A percentile compares a stretch with the other conserved stretches of the same genome.
Conservation (phyloP, 2,888 invertebrate genomes). For the Leptogaster cylindrica region DNA sequence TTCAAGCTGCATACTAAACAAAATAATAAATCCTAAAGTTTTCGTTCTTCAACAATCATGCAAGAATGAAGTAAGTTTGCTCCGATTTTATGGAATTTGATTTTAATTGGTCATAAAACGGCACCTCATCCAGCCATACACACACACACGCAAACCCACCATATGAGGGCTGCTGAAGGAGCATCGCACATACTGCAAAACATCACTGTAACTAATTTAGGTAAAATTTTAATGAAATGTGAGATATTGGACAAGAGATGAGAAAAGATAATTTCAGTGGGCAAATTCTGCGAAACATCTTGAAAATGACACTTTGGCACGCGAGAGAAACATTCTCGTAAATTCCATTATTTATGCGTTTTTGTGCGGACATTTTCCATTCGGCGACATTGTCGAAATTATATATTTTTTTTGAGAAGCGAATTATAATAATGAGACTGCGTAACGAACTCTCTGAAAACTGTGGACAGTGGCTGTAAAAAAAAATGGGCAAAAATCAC, state of each 20-base stretch:
- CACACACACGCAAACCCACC: too few relatives aligned
- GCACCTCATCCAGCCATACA: not conserved
- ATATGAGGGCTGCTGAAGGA: too few relatives aligned
- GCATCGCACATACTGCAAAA: too few relatives aligned
- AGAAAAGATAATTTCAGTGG: conserved; percentile 8
- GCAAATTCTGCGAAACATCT: conserved; percentile 6
- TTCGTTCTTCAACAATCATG: too few relatives aligned
- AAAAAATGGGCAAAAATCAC: conserved; percentile 3
- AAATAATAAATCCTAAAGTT: too few relatives aligned
- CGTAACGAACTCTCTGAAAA: conserved; percentile 28
- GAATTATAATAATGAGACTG: conserved; percentile 26
- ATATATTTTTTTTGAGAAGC: conserved; percentile 24
- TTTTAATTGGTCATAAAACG: conserved; percentile 30
- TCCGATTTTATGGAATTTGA: conserved; percentile 30
- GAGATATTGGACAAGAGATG: conserved; percentile 21
- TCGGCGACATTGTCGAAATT: conserved; percentile 22
- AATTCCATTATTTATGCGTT: conserved; percentile 33
- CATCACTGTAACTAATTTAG: conserved; percentile 20
- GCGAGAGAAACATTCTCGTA: conserved; percentile 37
- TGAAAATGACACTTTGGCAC: conserved; percentile 41
- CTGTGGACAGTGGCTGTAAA: not conserved
- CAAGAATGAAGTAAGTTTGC: conserved; percentile 5
- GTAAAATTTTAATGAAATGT: conserved; percentile 36
- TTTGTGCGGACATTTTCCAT: conserved; percentile 1
- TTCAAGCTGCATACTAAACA: too few relatives aligned